Percentiles rank a stretch among this genome's conserved stretches.
Conservation (phyloP, 2,888 invertebrate genomes). For the Trachelus troglodyta region DNA sequence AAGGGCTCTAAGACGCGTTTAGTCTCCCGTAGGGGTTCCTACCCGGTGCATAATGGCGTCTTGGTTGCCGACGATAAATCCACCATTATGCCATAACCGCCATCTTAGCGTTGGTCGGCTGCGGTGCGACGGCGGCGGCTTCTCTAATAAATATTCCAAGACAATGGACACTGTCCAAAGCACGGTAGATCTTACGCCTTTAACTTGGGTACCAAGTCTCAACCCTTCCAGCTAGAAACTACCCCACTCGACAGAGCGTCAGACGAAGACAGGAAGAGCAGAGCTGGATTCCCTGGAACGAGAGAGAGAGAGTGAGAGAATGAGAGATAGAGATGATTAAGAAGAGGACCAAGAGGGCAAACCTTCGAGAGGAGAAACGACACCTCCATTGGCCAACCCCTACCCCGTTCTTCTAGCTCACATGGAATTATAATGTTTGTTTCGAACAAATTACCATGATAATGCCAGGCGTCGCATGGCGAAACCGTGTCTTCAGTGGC, state of each 20-base stretch:
- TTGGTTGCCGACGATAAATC: slow-evolving; percentile 37
- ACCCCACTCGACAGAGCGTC: slow-evolving; percentile 8
- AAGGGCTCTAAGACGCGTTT: slow-evolving; percentile 12
- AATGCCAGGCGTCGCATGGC: slow-evolving; percentile 56
- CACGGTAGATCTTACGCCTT: slow-evolving; percentile 64
- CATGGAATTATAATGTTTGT: slow-evolving; percentile 65
- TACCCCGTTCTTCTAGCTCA: slow-evolving; percentile 7
- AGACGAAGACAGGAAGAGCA: slow-evolving; percentile 17
- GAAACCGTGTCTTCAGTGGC: slow-evolving; percentile 60
- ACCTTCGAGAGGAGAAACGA: slow-evolving; percentile 15
- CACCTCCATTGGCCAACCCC: slow-evolving; percentile 12
- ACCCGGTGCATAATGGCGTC: slow-evolving; percentile 16
- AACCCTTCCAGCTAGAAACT: slow-evolving; percentile 40
- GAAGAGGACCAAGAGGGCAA: no score
- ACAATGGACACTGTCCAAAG: slow-evolving; percentile 67
- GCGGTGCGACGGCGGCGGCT: slow-evolving; percentile 41
- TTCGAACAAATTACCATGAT: slow-evolving; percentile 67
- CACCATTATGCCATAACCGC: slow-evolving; percentile 35
- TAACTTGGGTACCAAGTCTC: slow-evolving; percentile 57
- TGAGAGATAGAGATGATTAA: no score
- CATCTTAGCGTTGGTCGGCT: slow-evolving; percentile 14
- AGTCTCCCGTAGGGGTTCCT: slow-evolving; percentile 14
- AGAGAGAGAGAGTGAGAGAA: no score
- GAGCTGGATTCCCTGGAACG: no score
- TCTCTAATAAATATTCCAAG: slow-evolving; percentile 63